Conservation (phyloP, 2,113 vertebrate species). For the Ptilorrhoa leucosticta region DNA sequence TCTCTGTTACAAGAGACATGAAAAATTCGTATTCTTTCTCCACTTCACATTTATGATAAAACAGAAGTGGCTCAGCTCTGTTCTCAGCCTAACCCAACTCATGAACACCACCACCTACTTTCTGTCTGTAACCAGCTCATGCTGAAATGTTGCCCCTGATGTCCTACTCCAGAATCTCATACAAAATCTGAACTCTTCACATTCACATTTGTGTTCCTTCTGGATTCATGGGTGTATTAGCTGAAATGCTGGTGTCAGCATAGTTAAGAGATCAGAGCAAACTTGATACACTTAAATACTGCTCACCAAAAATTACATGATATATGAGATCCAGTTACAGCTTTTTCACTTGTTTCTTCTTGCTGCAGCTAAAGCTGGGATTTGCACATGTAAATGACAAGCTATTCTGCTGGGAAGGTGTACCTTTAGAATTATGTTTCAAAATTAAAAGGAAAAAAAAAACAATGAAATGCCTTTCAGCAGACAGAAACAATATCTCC, state of each 20-base stretch:
- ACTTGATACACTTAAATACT: background rate
- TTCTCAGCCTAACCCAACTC: background rate
- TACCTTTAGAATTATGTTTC: background rate
- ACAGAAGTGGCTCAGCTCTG: background rate
- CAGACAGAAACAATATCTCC: background rate
- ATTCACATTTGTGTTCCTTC: background rate
- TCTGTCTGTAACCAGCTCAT: background rate
- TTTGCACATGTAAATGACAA: conserved; percentile 1
- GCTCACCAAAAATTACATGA: background rate
- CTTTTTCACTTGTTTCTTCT: conserved; percentile 20
- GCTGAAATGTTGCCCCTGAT: background rate
- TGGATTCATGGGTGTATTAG: background rate
- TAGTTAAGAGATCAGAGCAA: background rate
- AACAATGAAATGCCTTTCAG: background rate
- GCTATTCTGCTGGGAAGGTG: background rate
- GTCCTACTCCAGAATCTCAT: background rate
- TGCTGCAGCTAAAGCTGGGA: background rate
- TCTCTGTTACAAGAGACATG: background rate
- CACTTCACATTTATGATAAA: background rate
- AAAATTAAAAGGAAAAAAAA: background rate
- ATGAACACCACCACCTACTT: background rate
- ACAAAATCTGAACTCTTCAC: background rate
- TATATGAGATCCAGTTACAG: background rate
- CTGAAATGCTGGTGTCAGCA: background rate
- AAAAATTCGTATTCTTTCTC: background rate